phyloP scores from a whole-genome alignment of 2,888 invertebrate species.

The Branchipolynoe longqiensis region DNA sequence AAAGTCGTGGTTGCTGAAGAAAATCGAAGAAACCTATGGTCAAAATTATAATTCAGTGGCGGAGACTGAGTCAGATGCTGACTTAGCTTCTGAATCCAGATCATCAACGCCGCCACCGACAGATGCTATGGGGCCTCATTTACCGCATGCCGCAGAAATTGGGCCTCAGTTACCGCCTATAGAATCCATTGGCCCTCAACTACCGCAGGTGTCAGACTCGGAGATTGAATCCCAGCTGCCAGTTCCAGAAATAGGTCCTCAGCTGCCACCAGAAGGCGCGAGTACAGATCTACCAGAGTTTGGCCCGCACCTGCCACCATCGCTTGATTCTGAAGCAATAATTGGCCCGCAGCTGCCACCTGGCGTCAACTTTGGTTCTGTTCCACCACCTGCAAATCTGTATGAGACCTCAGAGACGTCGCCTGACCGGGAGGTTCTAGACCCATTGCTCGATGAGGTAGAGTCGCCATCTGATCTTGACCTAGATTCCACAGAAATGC shows the following conservation, averaged over 20 bases:
- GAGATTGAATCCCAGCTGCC: slow-evolving; percentile 19
- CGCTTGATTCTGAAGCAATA: neutral
- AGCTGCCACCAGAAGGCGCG: neutral
- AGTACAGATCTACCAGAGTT: neutral
- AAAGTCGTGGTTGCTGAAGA: slow-evolving; percentile 27
- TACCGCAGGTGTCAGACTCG: neutral
- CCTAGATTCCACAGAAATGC: neutral
- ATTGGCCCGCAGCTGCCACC: slow-evolving; percentile 55
- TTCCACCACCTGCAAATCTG: neutral
- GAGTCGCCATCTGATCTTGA: neutral
- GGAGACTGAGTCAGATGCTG: neutral
- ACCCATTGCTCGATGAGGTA: neutral
- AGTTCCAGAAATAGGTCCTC: neutral
- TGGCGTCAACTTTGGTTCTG: slow-evolving; percentile 15
- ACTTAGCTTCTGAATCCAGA: neutral
- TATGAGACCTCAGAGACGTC: neutral
- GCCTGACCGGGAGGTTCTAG: neutral
- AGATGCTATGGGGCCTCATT: slow-evolving; percentile 24
- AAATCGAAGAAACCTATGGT: slow-evolving; percentile 31
- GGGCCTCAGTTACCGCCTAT: neutral
- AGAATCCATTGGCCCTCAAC: neutral
- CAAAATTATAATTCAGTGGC: slow-evolving; percentile 27
- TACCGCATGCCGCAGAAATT: neutral
- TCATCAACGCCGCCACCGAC: neutral
- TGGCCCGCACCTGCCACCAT: neutral